Conservation (phyloP, 2,113 vertebrate species). For the Dipodomys stephensi region DNA sequence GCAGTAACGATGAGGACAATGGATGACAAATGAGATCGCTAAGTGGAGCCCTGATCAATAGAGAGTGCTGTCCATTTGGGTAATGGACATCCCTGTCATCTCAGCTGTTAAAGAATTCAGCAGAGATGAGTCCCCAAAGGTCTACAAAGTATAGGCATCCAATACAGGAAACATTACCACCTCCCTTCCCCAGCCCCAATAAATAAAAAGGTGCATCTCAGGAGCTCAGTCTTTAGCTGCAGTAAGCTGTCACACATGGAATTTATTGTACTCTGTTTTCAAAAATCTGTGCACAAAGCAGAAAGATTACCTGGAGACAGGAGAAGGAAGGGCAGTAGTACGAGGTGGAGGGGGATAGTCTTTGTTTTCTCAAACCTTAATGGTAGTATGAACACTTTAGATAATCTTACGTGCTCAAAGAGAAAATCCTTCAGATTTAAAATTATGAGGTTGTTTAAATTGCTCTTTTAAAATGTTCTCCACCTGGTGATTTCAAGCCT, state of each 20-base stretch:
- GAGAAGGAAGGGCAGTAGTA: not conserved
- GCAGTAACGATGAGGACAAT: slow-evolving; percentile 88
- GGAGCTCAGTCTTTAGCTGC: slow-evolving; percentile 75
- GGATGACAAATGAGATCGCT: slow-evolving; percentile 90
- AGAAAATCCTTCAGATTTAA: slow-evolving; percentile 41
- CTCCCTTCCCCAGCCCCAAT: slow-evolving; percentile 71
- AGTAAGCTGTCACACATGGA: slow-evolving; percentile 62
- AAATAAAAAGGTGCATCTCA: slow-evolving; percentile 79
- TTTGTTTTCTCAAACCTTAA: slow-evolving; percentile 46
- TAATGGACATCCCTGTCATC: slow-evolving; percentile 95
- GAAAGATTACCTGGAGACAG: slow-evolving; percentile 54
- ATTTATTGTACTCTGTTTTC: slow-evolving; percentile 77
- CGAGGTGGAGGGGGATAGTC: not conserved
- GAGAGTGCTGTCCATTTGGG: slow-evolving; percentile 94
- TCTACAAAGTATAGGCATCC: slow-evolving; percentile 85
- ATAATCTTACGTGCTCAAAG: not conserved
- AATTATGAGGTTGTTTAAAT: slow-evolving; percentile 55
- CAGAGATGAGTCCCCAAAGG: slow-evolving; percentile 89
- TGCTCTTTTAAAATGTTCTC: slow-evolving; percentile 40
- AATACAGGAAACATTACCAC: slow-evolving; percentile 79
- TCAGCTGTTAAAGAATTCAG: slow-evolving; percentile 89
- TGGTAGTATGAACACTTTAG: not conserved
- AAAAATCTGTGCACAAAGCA: slow-evolving; percentile 68
- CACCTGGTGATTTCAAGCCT: slow-evolving; percentile 45
- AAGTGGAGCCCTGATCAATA: slow-evolving; percentile 93